Base-by-base conservation (phyloP, 2,888 invertebrate species). In the Nomada ferruginata region DNA sequence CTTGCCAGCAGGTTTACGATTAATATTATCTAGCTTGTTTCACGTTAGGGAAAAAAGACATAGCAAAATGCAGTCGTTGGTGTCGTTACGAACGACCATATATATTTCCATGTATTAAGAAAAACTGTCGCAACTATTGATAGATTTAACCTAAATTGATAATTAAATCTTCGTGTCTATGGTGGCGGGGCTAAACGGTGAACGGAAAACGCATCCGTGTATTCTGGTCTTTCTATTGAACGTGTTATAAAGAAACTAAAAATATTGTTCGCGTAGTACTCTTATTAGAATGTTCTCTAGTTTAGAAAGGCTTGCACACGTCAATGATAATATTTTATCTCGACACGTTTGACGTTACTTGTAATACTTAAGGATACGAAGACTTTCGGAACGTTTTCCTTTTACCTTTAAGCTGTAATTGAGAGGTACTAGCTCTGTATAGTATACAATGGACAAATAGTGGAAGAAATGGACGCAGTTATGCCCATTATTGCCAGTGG, bases 1-100 rank as follows among this genome's bases (percentile, higher is more conserved):
- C 78, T 83, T 78, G 83, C 71, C 83, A 74, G 83, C 61, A 61
- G 78, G 57, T 74, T 71, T 66, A 68, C 29, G 7, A 70, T 55
- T 74, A 47, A 47, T 29, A 60, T 23, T 26, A 71, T 59, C 42
- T 66, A 70, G 82, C 85, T 87, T 80, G 79, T 77, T 76, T 77
- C 72, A 52, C 65, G 76, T 70, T 69, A 26, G 23, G 11, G 2
- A 2, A 44, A 15, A 3, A 13, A n/a, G 13, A 29, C 3, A 20
- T 42, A 42, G 13, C 4, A 44, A 68, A n/a, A 76, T 18, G 23
- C 36, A 61, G 53, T 66, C 44, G 36, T 78, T 71, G 69, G 53
- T 59, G 29, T 66, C 53, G 44, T 52, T 29, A 36, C 20, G 47
- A 47, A 71, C 20, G 64, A 52, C 59, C 44, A 23, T 47, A 53